Evolutionary conservation across 1,140 invertebrate genomes (phyloP).

Genomic region (Leptinotarsa defecta): DNA sequence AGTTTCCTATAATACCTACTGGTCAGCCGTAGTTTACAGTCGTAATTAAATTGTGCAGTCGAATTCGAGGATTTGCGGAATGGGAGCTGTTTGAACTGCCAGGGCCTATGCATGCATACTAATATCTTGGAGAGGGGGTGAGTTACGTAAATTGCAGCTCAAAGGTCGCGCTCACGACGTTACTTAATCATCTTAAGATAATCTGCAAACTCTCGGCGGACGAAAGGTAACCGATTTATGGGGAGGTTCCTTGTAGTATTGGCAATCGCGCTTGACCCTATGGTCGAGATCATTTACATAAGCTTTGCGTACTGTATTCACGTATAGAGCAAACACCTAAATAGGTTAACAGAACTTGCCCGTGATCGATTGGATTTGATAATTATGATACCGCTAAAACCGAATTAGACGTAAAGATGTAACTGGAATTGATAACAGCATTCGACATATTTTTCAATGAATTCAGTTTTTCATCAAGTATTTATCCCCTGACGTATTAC

Average conservation of each 20-base stretch:
- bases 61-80: conserved; percentile 44
- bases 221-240: conserved; percentile 9
- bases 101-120: conserved; percentile 49
- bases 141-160: conserved; percentile 37
- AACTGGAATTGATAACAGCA: background rate
- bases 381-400: background rate
- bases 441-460: background rate
- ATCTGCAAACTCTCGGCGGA: conserved; percentile 35
- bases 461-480: too few species aligned
- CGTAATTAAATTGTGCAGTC: conserved; percentile 53
- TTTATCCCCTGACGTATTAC: too few species aligned
- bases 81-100: conserved; percentile 46
- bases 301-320: conserved; percentile 3
- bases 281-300: background rate
- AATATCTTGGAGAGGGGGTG: conserved; percentile 25
- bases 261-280: background rate
- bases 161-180: conserved; percentile 31
- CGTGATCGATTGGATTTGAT: background rate
- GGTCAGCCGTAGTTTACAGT: conserved; percentile 49
- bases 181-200: conserved; percentile 46
- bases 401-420: background rate
- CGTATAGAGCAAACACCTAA: background rate
- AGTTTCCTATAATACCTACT: conserved; percentile 53
- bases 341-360: background rate
- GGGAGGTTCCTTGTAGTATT: background rate